Evolutionary conservation across 2,113 vertebrate genomes (phyloP), one percentile per base, ranked within the genome.

Genomic region (Rhynchomys soricoides): DNA sequence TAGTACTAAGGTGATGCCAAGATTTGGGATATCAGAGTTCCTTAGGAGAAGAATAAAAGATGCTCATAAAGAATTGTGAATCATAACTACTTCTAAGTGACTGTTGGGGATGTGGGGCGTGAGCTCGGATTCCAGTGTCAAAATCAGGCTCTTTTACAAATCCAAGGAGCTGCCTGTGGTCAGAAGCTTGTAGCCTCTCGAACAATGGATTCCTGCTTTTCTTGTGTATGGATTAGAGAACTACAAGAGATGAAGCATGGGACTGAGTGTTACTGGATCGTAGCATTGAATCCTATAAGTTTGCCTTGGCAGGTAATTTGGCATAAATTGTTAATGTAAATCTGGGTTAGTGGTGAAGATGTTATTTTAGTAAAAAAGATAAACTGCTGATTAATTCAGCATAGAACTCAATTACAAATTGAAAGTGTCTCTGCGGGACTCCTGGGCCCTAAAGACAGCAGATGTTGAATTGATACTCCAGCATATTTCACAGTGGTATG

Each of bases 311-410:
- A 98, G 98, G 98, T 99, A 98, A 98, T 98, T 98, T 98, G 98
- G 98, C 98, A 99, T 99, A 99, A 99, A 99, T 99, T 98, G 98
- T 99, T 99, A 99, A 98, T 99, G 98, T 98, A 98, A 99, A 98
- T 99, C 98, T 99, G 98, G 98, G 98, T 99, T 99, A 98, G 98
- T 98, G 98, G 98, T 98, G 98, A 99, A 99, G 99, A 98, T 96
- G 75, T 99, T 99, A 99, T 99, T 99, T 99, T 99, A 99, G 98
- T 99, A 99, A 99, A 99, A 99, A 98, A 98, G 99, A 99, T 99
- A 99, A 99, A 99, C 99, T 99, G 99, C 99, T 99, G 99, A 99
- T 99, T 99, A 99, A 99, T 99, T 99, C 99, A 99, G 99, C 99
- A 99, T 99, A 99, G 99, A 99, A 98, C 99, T 99, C 99, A 99